phyloP scores from a whole-genome alignment of 2,888 invertebrate genomes.

The Cephonodes hylas region DNA sequence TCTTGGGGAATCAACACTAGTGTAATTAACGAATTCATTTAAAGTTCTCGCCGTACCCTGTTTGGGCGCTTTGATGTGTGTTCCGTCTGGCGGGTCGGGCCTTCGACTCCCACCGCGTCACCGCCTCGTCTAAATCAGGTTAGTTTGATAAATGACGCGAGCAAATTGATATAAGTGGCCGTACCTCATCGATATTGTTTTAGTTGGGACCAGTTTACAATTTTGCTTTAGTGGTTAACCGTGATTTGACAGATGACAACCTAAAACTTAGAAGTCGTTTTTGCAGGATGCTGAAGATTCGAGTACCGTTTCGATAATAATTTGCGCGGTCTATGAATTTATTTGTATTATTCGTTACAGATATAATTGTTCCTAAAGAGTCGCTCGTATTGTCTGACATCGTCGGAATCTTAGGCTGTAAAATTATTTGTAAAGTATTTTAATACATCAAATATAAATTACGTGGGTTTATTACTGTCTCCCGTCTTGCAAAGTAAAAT shows the following conservation, averaged over 20 bases:
- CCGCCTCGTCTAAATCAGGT: slow-evolving; percentile 25
- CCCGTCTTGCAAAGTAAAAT: neutral
- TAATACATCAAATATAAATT: neutral
- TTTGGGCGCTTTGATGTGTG: slow-evolving; percentile 56
- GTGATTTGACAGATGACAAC: neutral
- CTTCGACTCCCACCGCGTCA: neutral
- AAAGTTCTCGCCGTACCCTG: slow-evolving; percentile 60
- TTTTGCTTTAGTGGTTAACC: slow-evolving; percentile 1
- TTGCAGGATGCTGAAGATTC: no score
- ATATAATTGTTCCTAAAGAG: no score
- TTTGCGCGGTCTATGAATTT: no score
- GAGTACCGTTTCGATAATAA: no score
- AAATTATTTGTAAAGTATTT: neutral
- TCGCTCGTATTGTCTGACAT: no score
- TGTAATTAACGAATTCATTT: slow-evolving; percentile 76
- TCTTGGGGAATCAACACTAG: slow-evolving; percentile 74
- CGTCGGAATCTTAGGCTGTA: no score
- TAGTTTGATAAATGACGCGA: slow-evolving; percentile 51
- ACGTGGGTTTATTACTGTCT: neutral
- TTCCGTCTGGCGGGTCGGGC: slow-evolving; percentile 13
- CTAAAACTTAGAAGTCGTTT: neutral
- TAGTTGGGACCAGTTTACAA: neutral
- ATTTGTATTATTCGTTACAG: no score
- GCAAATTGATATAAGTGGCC: slow-evolving; percentile 25
- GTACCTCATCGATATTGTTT: slow-evolving; percentile 3